Percentiles rank a stretch among this genome's conserved stretches.
Evolutionary conservation across 1,140 invertebrate genomes (phyloP).

Genomic region (Samia ricini): DNA sequence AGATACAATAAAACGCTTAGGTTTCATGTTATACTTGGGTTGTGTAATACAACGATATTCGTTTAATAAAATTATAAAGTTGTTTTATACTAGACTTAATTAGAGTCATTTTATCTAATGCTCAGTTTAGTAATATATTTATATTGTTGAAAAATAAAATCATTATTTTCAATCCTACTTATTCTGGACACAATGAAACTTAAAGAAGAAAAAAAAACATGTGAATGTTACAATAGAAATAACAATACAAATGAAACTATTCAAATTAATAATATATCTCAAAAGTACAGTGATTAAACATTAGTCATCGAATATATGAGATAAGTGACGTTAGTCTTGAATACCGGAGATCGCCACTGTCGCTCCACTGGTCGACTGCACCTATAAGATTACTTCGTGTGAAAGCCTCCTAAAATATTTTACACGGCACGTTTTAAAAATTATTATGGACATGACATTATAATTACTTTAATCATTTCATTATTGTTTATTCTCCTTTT

Average conservation of each 20-base stretch:
- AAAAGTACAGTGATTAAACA: neutral
- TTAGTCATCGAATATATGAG: neutral
- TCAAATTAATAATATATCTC: neutral
- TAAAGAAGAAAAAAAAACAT: too few relatives aligned
- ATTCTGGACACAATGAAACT: too few relatives aligned
- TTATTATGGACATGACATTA: neutral
- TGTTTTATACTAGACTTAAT: too few relatives aligned
- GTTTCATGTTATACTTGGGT: too few relatives aligned
- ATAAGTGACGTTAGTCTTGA: neutral
- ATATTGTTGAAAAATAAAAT: too few relatives aligned
- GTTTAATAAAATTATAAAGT: too few relatives aligned
- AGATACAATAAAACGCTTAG: too few relatives aligned
- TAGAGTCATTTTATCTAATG: too few relatives aligned
- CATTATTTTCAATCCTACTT: too few relatives aligned
- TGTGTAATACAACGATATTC: too few relatives aligned
- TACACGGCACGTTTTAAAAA: neutral
- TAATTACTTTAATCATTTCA: neutral
- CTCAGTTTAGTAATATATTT: too few relatives aligned
- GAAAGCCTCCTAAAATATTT: neutral
- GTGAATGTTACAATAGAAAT: neutral
- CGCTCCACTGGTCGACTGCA: constrained; percentile 1
- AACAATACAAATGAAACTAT: neutral
- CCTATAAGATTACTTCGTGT: constrained; percentile 13
- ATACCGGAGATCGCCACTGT: constrained; percentile 7
- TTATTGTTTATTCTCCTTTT: too few relatives aligned